Conservation (phyloP, 2,113 vertebrate genomes). For the Lepisosteus osseus region DNA sequence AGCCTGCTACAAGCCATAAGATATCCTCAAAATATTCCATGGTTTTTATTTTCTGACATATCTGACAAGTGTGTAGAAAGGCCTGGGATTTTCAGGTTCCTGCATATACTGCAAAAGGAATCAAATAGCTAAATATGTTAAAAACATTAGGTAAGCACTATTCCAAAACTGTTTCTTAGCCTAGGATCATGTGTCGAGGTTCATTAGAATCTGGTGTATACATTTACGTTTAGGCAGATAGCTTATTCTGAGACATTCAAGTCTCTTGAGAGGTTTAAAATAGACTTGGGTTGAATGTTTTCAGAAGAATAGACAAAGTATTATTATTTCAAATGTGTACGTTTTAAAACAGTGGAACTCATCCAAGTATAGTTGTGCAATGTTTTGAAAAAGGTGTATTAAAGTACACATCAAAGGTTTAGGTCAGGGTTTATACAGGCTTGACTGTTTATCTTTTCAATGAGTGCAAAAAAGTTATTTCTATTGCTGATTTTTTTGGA, state of each 20-base stretch:
- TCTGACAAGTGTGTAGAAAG: constrained; percentile 34
- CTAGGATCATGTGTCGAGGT: constrained; percentile 63
- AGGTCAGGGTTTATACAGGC: neutral
- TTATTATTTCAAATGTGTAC: constrained; percentile 47
- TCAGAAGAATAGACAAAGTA: constrained; percentile 49
- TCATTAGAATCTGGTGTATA: constrained; percentile 64
- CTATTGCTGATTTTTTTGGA: constrained; percentile 28
- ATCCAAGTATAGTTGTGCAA: constrained; percentile 27
- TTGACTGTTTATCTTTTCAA: constrained; percentile 34
- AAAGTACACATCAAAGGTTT: constrained; percentile 29
- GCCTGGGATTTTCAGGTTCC: neutral
- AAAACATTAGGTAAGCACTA: constrained; percentile 70
- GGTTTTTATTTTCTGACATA: constrained; percentile 34
- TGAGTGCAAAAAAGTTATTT: constrained; percentile 22
- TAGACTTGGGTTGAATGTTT: constrained; percentile 46
- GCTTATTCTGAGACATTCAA: constrained; percentile 46
- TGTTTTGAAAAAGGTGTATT: constrained; percentile 37
- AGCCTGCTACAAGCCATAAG: constrained; percentile 12
- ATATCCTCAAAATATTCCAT: constrained; percentile 25
- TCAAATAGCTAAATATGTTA: constrained; percentile 67
- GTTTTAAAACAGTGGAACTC: constrained; percentile 23
- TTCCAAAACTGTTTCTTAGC: constrained; percentile 59
- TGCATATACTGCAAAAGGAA: constrained; percentile 51
- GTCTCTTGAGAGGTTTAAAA: constrained; percentile 48
- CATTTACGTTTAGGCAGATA: constrained; percentile 37